Percentiles rank a stretch among this genome's conserved stretches.
phyloP scores from a whole-genome alignment of 2,797 vertebrate genomes.

The Tenualosa thibaudeaui region DNA sequence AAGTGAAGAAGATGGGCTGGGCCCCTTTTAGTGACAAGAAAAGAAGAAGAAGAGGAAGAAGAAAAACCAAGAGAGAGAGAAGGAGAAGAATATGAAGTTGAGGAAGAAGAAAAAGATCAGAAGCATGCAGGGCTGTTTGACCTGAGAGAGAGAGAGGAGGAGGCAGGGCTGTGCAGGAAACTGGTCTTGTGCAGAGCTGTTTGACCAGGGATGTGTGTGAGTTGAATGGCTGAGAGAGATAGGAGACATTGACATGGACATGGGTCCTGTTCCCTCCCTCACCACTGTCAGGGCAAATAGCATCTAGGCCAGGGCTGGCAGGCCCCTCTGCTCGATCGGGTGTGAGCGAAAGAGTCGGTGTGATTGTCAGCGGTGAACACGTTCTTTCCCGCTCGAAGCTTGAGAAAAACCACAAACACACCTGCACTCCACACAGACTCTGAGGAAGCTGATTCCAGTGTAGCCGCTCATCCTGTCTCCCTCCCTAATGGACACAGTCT shows the following conservation, averaged over 20 bases:
- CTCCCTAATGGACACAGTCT: slow-evolving; percentile 39
- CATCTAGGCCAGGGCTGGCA: slow-evolving; percentile 68
- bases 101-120: no score
- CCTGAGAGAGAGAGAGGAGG: no score
- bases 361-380: slow-evolving; percentile 56
- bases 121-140: neutral
- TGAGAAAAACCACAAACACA: slow-evolving; percentile 64
- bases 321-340: slow-evolving; percentile 65
- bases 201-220: neutral
- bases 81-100: no score
- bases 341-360: slow-evolving; percentile 67
- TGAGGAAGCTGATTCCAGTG: slow-evolving; percentile 60
- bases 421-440: slow-evolving; percentile 68
- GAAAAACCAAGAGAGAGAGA: no score
- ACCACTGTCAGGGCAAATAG: slow-evolving; percentile 57
- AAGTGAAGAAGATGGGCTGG: neutral
- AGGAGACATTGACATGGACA: neutral
- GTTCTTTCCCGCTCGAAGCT: slow-evolving; percentile 40
- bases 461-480: slow-evolving; percentile 60
- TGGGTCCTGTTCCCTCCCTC: slow-evolving; percentile 6
- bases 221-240: neutral
- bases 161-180: no score
- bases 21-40: neutral
- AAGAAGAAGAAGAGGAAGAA: no score
- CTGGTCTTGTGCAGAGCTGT: neutral